These are phyloP conservation scores for Festucalex cinctus DNA, from an alignment of 2,113 vertebrate genomes.

Conservation along the genomic window DNA sequence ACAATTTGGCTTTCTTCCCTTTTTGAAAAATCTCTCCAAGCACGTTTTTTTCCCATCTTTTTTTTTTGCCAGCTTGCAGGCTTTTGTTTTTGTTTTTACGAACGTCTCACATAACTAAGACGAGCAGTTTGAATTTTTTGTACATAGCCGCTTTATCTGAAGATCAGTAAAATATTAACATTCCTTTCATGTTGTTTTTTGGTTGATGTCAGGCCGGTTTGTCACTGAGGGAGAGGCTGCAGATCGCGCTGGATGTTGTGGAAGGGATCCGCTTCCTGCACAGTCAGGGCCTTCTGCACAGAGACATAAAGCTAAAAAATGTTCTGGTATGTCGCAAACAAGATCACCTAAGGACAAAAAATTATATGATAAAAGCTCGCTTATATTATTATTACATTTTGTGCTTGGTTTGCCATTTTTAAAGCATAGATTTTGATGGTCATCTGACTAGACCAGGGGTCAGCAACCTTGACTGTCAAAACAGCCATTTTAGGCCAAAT, in stretches of 20 bases:
- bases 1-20: not conserved
- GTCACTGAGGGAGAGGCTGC: slow-evolving; percentile 81
- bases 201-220: slow-evolving; percentile 77
- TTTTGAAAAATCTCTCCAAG: not conserved
- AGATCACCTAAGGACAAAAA: too few species aligned
- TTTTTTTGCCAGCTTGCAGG: not conserved
- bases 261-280: slow-evolving; percentile 97
- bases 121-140: not conserved
- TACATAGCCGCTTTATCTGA: not conserved
- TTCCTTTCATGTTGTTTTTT: not conserved
- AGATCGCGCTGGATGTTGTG: slow-evolving; percentile 93
- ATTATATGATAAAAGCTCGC: too few species aligned
- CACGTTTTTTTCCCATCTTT: not conserved
- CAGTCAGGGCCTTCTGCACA: slow-evolving; percentile 90
- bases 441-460: too few species aligned
- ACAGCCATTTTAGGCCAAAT: too few species aligned
- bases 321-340: slow-evolving; percentile 83
- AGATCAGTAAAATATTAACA: not conserved
- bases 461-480: too few species aligned
- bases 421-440: too few species aligned
- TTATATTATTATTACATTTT: not conserved
- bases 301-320: slow-evolving; percentile 97
- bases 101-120: not conserved
- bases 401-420: too few species aligned
- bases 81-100: not conserved